Base-by-base conservation (phyloP, 2,888 invertebrate species). In the Protonemura montana region DNA sequence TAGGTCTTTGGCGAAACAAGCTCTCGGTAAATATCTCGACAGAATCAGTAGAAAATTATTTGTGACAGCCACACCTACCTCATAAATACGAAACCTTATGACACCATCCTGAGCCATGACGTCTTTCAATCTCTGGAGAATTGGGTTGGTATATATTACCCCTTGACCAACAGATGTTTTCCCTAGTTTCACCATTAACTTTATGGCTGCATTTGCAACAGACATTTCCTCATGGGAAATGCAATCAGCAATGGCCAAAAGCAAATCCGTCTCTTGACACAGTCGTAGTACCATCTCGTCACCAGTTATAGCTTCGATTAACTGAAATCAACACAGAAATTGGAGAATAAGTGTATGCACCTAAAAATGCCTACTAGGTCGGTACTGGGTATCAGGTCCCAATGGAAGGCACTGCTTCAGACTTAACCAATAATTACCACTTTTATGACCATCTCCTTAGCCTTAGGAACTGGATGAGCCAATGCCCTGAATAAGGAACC, bases 51-150 rank as follows among this genome's bases (percentile, higher is more conserved):
- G n/a, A n/a, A n/a, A n/a, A n/a, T n/a, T n/a, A n/a, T n/a, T n/a
- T n/a, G n/a, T n/a, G n/a, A n/a, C n/a, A n/a, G n/a, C n/a, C n/a
- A n/a, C 5, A 88, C 77, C 88, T 90, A 94, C 94, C 92, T 96
- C 95, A 91, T 94, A 95, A 85, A 95, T 93, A 90, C 96, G 93
- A 89, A 95, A 95, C 89, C 94, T 93, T 86, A 94, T 91, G 85
- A 93, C 93, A 88, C 94, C 94, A 89, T 92, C 93, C 87, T 92
- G 92, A 25, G 92, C 90, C 89, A 95, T 91, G 16, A 94, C 92
- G 88, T 93, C 93, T 87, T 93, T 92, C 89, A 95, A 92, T 88
- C 93, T 92, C 28, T 93, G 91, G 85, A 95, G 89, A 13, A 94
- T 90, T 89, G 92, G 92, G 0, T 93, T 92, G 81, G 93, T 93